Evolutionary conservation across 2,888 invertebrate species (phyloP).

Genomic region (Conops quadrifasciatus): DNA sequence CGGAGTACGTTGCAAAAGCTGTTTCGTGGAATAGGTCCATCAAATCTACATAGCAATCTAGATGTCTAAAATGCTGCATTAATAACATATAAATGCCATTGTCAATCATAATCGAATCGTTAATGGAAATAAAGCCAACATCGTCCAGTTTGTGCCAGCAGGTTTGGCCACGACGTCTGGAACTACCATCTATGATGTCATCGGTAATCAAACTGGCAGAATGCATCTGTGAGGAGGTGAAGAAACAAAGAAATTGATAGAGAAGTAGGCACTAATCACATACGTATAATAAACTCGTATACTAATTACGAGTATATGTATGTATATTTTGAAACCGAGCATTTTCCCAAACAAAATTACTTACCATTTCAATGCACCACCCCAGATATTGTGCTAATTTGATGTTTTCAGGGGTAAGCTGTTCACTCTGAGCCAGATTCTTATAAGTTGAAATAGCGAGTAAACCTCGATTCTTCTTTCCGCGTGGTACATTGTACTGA

Average conservation of each 20-base stretch:
- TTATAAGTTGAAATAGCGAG: conserved; percentile 80
- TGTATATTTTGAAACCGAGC: not conserved
- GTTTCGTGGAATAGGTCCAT: conserved; percentile 81
- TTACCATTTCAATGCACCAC: conserved; percentile 94
- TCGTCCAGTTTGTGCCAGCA: conserved; percentile 88
- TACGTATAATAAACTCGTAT: no score
- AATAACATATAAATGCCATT: conserved; percentile 81
- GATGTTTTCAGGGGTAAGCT: conserved; percentile 79
- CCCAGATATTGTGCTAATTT: conserved; percentile 85
- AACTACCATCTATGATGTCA: conserved; percentile 90
- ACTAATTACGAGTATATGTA: no score
- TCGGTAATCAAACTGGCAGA: conserved; percentile 73
- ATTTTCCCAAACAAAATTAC: not conserved
- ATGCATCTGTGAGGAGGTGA: not conserved
- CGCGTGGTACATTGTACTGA: conserved; percentile 91
- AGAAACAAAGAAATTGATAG: not conserved
- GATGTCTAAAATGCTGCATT: conserved; percentile 77
- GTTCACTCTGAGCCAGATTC: conserved; percentile 73
- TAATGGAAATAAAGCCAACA: conserved; percentile 80
- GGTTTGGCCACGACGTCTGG: conserved; percentile 83
- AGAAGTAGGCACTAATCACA: no score
- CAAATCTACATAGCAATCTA: conserved; percentile 79
- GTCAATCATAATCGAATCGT: conserved; percentile 86
- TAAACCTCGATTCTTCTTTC: conserved; percentile 85
- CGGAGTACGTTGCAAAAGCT: conserved; percentile 56